Conservation (phyloP, 64 coral and sea anemone genomes). For the Porites australiensis region DNA sequence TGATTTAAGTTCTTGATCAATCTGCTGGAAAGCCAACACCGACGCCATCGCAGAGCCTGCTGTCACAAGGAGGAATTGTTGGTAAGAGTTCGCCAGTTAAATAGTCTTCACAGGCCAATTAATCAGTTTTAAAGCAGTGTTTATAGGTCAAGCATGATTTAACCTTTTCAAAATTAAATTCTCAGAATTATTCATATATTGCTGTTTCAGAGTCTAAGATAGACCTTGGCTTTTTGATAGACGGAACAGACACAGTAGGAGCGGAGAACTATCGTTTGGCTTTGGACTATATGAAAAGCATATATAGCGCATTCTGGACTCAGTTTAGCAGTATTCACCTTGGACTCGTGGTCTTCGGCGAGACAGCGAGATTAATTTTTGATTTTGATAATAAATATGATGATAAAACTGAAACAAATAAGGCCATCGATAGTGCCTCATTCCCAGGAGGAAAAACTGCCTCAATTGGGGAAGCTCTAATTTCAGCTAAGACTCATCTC, state of each 20-base stretch:
- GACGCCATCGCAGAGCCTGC: not conserved
- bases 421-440: conserved; percentile 37
- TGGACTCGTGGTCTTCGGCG: conserved; percentile 76
- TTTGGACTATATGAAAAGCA: conserved; percentile 55
- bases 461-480: conserved; percentile 47
- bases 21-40: conserved; percentile 12
- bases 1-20: conserved; percentile 1
- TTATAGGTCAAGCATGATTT: no score
- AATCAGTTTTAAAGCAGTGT: no score
- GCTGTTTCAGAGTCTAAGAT: conserved; percentile 74
- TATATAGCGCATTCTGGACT: conserved; percentile 76
- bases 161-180: not conserved
- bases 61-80: conserved; percentile 71
- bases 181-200: not conserved
- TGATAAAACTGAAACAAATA: conserved; percentile 51
- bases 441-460: conserved; percentile 46
- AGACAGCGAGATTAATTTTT: conserved; percentile 45
- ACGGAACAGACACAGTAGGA: conserved; percentile 73
- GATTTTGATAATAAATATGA: conserved; percentile 68
- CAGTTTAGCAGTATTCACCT: conserved; percentile 76
- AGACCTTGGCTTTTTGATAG: conserved; percentile 81
- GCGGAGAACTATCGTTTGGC: conserved; percentile 56
- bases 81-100: conserved; percentile 40
- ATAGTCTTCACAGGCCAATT: not conserved
- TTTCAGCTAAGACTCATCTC: conserved; percentile 50